Conservation (phyloP, 2,888 invertebrate genomes). For the Lasioglossum pauxillum region DNA sequence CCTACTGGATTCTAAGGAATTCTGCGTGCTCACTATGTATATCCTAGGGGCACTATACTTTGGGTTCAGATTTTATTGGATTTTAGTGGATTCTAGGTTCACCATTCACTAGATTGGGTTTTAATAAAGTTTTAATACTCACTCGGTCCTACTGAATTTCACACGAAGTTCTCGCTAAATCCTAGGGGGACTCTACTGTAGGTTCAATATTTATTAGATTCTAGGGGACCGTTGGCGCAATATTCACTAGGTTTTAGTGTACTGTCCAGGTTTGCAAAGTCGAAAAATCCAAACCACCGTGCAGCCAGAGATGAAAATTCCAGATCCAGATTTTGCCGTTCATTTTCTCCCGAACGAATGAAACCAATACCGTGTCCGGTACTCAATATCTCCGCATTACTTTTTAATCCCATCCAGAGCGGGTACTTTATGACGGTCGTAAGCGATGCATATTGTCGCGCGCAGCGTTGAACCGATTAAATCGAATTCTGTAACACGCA, state of each 20-base stretch:
- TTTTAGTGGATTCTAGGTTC: too few relatives aligned
- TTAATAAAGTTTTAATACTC: too few relatives aligned
- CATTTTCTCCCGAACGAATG: not conserved
- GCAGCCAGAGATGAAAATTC: not conserved
- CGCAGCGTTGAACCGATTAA: slow-evolving; percentile 1
- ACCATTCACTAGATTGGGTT: too few relatives aligned
- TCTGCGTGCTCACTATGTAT: too few relatives aligned
- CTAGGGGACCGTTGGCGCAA: not conserved
- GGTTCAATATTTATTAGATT: too few relatives aligned
- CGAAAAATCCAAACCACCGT: not conserved
- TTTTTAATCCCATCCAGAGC: not conserved
- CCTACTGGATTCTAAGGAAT: too few relatives aligned
- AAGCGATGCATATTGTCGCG: slow-evolving; percentile 10
- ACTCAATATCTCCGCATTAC: slow-evolving; percentile 1
- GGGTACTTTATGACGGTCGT: slow-evolving; percentile 6
- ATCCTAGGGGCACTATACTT: too few relatives aligned
- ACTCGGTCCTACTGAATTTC: too few relatives aligned
- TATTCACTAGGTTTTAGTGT: not conserved
- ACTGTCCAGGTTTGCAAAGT: not conserved
- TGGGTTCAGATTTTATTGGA: too few relatives aligned
- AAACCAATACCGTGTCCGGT: slow-evolving; percentile 1
- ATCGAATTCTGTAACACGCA: slow-evolving; percentile 8
- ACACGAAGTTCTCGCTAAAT: too few relatives aligned
- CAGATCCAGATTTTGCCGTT: not conserved
- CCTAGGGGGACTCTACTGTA: too few relatives aligned